Conservation (phyloP, 2,113 vertebrate genomes). For the Vombatus ursinus region DNA sequence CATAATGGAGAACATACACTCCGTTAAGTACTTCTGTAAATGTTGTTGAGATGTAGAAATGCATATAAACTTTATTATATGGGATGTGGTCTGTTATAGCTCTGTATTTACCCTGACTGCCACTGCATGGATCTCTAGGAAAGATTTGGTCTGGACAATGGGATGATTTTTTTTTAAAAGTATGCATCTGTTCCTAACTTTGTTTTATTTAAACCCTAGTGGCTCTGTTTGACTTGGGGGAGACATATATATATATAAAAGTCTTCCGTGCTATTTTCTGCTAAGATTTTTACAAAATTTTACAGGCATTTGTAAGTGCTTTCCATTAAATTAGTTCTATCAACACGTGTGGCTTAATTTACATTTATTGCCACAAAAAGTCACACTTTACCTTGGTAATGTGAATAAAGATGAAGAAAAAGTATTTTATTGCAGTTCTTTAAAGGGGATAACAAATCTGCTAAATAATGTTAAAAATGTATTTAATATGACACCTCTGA, state of each 20-base stretch:
- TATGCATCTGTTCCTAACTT: slow-evolving; percentile 17
- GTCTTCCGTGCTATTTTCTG: neutral
- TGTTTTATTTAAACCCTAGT: slow-evolving; percentile 39
- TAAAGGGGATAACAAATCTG: neutral
- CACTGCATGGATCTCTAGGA: slow-evolving; percentile 4
- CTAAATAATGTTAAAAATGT: slow-evolving; percentile 40
- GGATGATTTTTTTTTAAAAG: slow-evolving; percentile 53
- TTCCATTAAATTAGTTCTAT: neutral
- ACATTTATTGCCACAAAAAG: slow-evolving; percentile 42
- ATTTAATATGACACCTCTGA: slow-evolving; percentile 42
- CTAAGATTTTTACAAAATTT: slow-evolving; percentile 39
- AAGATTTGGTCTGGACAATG: neutral
- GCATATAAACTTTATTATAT: neutral
- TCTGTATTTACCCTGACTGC: slow-evolving; percentile 18
- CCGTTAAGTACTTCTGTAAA: slow-evolving; percentile 48
- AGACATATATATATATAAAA: neutral
- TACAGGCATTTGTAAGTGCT: neutral
- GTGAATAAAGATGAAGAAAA: slow-evolving; percentile 36
- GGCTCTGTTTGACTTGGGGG: slow-evolving; percentile 11
- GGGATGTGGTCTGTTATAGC: neutral
- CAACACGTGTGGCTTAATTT: slow-evolving; percentile 25
- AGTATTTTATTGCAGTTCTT: neutral
- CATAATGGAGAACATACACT: slow-evolving; percentile 17
- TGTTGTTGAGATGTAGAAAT: slow-evolving; percentile 29
- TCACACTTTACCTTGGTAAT: slow-evolving; percentile 26